Evolutionary conservation across 2,113 vertebrate species (phyloP).

Genomic region (Emydura subglobosa): DNA sequence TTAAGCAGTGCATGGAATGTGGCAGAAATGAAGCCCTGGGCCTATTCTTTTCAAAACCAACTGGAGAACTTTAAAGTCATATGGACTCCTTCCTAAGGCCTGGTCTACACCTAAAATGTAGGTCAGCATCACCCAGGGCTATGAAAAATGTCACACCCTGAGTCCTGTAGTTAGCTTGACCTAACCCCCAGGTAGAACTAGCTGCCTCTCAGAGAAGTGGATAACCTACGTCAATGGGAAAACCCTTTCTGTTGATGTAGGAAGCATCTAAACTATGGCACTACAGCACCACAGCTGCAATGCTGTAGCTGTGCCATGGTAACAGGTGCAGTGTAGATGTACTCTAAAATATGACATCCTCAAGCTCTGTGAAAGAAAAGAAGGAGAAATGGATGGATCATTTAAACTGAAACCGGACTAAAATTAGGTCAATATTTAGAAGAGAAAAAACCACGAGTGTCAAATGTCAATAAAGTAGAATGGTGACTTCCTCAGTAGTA

Average conservation of each 20-base stretch:
- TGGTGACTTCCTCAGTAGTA: not conserved
- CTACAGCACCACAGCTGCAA: not conserved
- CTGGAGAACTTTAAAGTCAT: not conserved
- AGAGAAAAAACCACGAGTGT: not conserved
- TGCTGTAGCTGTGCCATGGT: not conserved
- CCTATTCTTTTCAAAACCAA: not conserved
- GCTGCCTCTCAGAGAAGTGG: not conserved
- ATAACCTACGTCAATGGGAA: not conserved
- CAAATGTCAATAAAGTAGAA: not conserved
- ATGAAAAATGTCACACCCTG: not conserved
- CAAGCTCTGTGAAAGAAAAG: not conserved
- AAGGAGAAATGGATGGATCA: not conserved
- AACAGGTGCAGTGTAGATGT: not conserved
- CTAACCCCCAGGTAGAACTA: not conserved
- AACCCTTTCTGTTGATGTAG: not conserved
- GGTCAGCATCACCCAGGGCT: not conserved
- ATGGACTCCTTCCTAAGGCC: not conserved
- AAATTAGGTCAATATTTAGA: not conserved
- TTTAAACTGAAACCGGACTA: not conserved
- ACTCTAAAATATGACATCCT: not conserved
- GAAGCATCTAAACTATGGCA: not conserved
- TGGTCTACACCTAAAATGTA: not conserved
- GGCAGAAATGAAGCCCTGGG: not conserved
- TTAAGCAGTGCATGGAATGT: not conserved
- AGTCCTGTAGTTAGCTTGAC: not conserved